A percentile compares a stretch with the other conserved stretches of the same genome.
These are phyloP conservation scores for Epizoanthus scotinus DNA, from an alignment of 92 coral and sea anemone species.

Conservation along the genomic window DNA sequence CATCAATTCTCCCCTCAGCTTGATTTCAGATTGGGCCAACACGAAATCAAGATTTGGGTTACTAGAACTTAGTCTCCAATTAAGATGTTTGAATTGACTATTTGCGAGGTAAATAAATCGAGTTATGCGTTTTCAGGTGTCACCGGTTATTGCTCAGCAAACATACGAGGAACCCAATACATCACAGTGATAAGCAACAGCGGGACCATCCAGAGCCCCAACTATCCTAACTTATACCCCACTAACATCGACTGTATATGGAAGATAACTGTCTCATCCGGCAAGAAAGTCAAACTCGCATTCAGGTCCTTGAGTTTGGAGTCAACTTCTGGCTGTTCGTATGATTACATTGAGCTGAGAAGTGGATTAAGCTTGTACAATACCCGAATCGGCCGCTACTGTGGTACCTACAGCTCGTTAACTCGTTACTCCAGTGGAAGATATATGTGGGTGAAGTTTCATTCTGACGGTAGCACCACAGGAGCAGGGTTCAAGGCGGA, in stretches of 20 bases:
- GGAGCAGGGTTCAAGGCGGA: neutral
- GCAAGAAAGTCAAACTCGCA: neutral
- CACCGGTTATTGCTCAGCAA: too few species aligned
- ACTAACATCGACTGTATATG: neutral
- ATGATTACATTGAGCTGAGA: slow-evolving; percentile 3
- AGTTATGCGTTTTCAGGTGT: too few species aligned
- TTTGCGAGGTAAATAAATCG: too few species aligned
- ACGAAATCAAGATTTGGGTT: too few species aligned
- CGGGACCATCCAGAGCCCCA: slow-evolving; percentile 17
- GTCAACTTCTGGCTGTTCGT: neutral
- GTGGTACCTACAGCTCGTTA: neutral
- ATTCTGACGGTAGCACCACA: neutral
- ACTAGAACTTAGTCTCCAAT: too few species aligned
- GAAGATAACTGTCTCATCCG: neutral
- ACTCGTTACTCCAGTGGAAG: neutral
- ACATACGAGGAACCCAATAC: too few species aligned
- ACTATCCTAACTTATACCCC: neutral
- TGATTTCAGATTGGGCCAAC: too few species aligned
- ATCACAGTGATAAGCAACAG: neutral
- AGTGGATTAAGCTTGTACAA: neutral
- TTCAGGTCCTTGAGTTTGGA: neutral
- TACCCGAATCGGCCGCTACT: neutral
- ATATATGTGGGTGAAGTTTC: neutral
- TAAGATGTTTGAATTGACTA: too few species aligned
- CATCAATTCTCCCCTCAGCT: too few species aligned